A percentile compares a stretch with the other conserved stretches of the same genome.
These are phyloP conservation scores for Pomatorhinus ruficollis DNA, from an alignment of 2,113 vertebrate species.

Conservation along the genomic window DNA sequence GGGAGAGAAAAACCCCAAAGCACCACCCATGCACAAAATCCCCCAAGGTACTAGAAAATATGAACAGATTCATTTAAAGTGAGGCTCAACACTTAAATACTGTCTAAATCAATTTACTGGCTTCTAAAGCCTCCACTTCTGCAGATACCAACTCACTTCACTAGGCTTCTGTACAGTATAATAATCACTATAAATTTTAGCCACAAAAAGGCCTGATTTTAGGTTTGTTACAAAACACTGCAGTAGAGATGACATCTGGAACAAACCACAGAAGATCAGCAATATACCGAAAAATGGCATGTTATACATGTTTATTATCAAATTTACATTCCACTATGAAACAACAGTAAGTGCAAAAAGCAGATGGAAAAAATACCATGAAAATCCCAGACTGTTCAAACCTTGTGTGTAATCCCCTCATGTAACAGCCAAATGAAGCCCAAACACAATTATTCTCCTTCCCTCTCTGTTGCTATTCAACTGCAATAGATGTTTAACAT, in stretches of 20 bases:
- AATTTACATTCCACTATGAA: slow-evolving; percentile 67
- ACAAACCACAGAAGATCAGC: slow-evolving; percentile 53
- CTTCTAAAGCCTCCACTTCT: background rate
- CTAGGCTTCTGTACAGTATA: background rate
- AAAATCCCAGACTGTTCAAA: background rate
- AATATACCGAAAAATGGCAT: slow-evolving; percentile 53
- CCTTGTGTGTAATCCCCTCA: background rate
- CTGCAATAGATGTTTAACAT: background rate
- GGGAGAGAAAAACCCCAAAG: background rate
- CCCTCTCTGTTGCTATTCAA: background rate
- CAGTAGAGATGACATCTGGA: background rate
- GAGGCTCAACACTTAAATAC: background rate
- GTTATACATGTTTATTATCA: slow-evolving; percentile 71
- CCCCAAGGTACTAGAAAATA: background rate
- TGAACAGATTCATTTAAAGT: background rate
- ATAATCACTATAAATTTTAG: background rate
- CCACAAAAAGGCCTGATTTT: background rate
- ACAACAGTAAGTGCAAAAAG: slow-evolving; percentile 60
- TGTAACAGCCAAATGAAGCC: background rate
- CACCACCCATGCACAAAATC: background rate
- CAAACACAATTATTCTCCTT: background rate
- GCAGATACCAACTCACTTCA: background rate
- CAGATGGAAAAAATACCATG: slow-evolving; percentile 36
- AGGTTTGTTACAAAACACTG: background rate
- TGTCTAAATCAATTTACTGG: background rate